These are phyloP conservation scores for Cryptocephalus moraei DNA, from an alignment of 2,888 invertebrate genomes.

Conservation along the genomic window DNA sequence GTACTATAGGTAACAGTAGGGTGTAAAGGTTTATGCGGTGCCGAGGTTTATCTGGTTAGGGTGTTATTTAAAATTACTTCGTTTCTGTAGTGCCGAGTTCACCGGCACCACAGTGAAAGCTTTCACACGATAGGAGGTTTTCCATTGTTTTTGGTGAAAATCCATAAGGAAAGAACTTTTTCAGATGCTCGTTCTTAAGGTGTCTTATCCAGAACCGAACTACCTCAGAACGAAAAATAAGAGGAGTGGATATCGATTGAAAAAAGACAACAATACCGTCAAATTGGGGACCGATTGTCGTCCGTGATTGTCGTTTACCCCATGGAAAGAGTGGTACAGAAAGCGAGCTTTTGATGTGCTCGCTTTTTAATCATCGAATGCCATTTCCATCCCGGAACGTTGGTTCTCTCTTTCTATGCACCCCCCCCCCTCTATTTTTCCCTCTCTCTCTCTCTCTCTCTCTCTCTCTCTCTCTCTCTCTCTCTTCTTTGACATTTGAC, in stretches of 20 bases:
- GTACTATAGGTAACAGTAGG: too few relatives aligned
- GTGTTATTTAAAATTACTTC: too few relatives aligned
- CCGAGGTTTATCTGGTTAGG: too few relatives aligned
- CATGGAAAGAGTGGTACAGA: constrained; percentile 16
- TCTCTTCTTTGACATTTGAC: constrained; percentile 39
- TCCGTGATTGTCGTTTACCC: constrained; percentile 39
- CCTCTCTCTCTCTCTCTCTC: not conserved
- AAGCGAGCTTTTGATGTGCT: constrained; percentile 31
- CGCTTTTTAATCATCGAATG: constrained; percentile 38
- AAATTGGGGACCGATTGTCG: constrained; percentile 40
- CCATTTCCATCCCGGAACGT: constrained; percentile 5
- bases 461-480: not conserved
- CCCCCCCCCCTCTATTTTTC: not conserved
- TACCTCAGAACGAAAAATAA: constrained; percentile 24
- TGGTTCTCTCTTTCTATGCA: too few relatives aligned
- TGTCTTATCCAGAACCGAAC: constrained; percentile 23
- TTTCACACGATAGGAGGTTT: too few relatives aligned
- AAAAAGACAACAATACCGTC: constrained; percentile 37
- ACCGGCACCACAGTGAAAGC: too few relatives aligned
- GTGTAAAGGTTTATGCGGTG: too few relatives aligned
- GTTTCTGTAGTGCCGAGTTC: too few relatives aligned
- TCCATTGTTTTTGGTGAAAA: too few relatives aligned
- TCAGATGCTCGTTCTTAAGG: too few relatives aligned
- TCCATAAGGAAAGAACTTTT: too few relatives aligned
- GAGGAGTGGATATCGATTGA: constrained; percentile 37